A percentile compares a stretch with the other conserved stretches of the same genome.
These are phyloP conservation scores for Cacatua alba DNA, from an alignment of 2,113 vertebrate genomes.

Conservation along the genomic window DNA sequence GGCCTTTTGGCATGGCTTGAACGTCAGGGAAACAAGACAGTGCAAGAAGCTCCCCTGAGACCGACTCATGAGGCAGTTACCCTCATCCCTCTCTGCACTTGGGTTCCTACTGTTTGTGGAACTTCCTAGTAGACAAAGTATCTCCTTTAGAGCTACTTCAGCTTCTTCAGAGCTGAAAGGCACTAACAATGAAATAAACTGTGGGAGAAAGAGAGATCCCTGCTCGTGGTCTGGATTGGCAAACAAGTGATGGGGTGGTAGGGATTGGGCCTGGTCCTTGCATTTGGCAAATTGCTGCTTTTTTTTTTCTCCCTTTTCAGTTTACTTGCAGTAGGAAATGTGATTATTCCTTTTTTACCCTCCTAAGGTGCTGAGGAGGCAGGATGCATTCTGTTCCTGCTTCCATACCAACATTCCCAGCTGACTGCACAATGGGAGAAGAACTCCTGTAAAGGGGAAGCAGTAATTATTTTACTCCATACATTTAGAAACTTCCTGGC, in stretches of 20 bases:
- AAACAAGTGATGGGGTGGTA: fast-evolving
- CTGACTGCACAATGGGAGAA: background rate
- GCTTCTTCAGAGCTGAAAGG: background rate
- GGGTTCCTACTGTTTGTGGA: background rate
- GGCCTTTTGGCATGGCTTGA: background rate
- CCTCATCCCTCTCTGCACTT: background rate
- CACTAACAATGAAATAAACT: background rate
- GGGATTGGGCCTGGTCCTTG: background rate
- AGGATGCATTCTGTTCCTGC: background rate
- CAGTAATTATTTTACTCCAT: background rate
- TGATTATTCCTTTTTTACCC: background rate
- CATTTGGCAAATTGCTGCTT: background rate
- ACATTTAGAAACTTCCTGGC: background rate
- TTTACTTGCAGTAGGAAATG: background rate
- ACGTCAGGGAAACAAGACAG: fast-evolving
- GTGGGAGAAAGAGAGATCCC: background rate
- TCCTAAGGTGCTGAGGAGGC: background rate
- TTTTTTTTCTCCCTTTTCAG: background rate
- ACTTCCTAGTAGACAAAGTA: background rate
- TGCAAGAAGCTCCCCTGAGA: background rate
- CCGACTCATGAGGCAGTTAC: background rate
- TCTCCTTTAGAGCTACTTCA: background rate
- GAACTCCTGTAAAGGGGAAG: background rate
- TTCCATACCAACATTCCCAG: background rate
- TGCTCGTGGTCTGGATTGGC: background rate